Conservation (phyloP, 2,888 invertebrate species). For the Dynastes grantii region DNA sequence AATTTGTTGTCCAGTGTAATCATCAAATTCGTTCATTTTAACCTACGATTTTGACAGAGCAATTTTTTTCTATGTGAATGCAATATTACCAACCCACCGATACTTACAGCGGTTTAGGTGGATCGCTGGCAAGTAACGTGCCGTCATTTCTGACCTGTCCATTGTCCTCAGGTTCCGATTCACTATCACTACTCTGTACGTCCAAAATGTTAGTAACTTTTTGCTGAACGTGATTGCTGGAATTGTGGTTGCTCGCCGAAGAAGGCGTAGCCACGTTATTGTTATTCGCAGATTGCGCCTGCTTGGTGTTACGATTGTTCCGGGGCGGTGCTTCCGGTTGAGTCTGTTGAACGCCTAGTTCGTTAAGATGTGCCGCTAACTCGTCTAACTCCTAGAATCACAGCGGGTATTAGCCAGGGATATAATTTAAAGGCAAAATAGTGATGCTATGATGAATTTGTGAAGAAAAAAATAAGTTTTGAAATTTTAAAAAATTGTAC, state of each 20-base stretch:
- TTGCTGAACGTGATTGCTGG: constrained; percentile 67
- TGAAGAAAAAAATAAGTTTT: neutral
- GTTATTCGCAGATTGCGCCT: constrained; percentile 63
- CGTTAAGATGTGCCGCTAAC: constrained; percentile 95
- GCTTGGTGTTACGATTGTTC: constrained; percentile 71
- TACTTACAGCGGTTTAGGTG: constrained; percentile 96
- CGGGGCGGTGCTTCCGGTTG: constrained; percentile 83
- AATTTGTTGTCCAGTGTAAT: no score
- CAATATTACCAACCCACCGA: neutral
- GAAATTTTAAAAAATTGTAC: neutral
- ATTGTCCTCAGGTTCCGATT: constrained; percentile 87
- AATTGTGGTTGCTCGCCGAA: constrained; percentile 64
- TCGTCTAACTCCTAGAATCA: constrained; percentile 92
- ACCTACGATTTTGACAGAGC: no score
- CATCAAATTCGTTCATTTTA: no score
- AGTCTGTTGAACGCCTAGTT: constrained; percentile 83
- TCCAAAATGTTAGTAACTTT: constrained; percentile 73
- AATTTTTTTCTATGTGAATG: no score
- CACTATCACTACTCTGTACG: constrained; percentile 82
- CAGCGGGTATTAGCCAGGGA: constrained; percentile 55
- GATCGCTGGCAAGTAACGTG: constrained; percentile 95
- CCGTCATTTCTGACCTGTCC: constrained; percentile 92
- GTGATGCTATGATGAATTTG: no score
- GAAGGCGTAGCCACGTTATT: constrained; percentile 66
- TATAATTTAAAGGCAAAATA: no score